These are phyloP conservation scores for Cotesia glomerata DNA, from an alignment of 1,140 invertebrate genomes.

Conservation along the genomic window DNA sequence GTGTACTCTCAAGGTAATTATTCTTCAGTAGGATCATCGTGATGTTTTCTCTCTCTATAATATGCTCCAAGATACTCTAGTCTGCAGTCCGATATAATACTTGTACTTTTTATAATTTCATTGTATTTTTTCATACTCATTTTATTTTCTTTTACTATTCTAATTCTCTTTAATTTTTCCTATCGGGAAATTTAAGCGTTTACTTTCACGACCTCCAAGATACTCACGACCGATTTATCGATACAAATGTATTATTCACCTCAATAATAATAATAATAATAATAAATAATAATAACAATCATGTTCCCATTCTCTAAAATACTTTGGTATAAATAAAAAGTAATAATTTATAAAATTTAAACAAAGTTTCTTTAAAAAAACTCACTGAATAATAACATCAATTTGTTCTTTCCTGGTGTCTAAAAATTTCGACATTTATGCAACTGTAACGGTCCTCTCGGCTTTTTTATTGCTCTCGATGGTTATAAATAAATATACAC, in stretches of 20 bases:
- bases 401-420: neutral
- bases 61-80: neutral
- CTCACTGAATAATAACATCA: too few relatives aligned
- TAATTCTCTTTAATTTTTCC: neutral
- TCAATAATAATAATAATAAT: neutral
- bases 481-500: neutral
- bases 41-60: slow-evolving; percentile 3
- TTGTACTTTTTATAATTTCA: neutral
- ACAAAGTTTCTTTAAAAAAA: too few relatives aligned
- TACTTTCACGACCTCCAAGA: slow-evolving; percentile 23
- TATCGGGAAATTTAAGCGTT: slow-evolving; percentile 20
- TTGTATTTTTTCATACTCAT: slow-evolving; percentile 23
- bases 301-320: slow-evolving; percentile 5
- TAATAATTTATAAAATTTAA: too few relatives aligned
- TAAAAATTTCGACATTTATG: slow-evolving; percentile 12
- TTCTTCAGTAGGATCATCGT: slow-evolving; percentile 23
- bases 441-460: slow-evolving; percentile 21
- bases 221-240: slow-evolving; percentile 22
- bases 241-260: slow-evolving; percentile 6
- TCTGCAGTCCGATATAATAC: slow-evolving; percentile 26
- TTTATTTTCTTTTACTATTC: too few relatives aligned
- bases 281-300: neutral
- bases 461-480: neutral
- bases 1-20: slow-evolving; percentile 29
- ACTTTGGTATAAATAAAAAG: neutral